Evolutionary conservation across 2,797 vertebrate species (phyloP).

Genomic region (Lutjanus campechanus): DNA sequence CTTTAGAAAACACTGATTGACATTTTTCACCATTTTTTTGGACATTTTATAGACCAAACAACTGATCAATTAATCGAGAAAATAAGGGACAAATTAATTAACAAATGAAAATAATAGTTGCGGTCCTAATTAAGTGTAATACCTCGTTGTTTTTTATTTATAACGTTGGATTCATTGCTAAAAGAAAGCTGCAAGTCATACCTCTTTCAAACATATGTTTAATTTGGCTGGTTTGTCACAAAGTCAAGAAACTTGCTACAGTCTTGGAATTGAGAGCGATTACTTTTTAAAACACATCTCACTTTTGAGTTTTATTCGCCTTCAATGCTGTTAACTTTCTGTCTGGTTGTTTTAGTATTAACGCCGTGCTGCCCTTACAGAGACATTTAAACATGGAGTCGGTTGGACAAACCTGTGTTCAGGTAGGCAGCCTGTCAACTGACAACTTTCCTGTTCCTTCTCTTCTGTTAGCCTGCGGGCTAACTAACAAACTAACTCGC

Average conservation of each 20-base stretch:
- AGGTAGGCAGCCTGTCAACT: background rate
- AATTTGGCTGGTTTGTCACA: background rate
- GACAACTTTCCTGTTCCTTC: slow-evolving; percentile 34
- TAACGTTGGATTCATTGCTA: background rate
- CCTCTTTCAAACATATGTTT: too few relatives aligned
- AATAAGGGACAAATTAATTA: too few relatives aligned
- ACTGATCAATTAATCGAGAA: too few relatives aligned
- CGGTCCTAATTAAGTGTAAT: background rate
- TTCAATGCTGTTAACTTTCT: background rate
- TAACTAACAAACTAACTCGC: slow-evolving; percentile 44
- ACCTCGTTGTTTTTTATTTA: background rate
- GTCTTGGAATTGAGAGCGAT: background rate
- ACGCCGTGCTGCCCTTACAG: background rate
- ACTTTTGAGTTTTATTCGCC: background rate
- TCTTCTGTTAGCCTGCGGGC: slow-evolving; percentile 46
- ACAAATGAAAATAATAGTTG: too few relatives aligned
- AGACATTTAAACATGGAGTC: slow-evolving; percentile 24
- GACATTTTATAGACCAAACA: too few relatives aligned
- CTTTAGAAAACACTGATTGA: too few relatives aligned
- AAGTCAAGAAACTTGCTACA: background rate
- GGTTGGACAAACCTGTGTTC: background rate
- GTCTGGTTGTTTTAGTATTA: background rate
- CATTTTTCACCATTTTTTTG: too few relatives aligned
- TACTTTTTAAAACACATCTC: too few relatives aligned
- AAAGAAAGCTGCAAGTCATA: background rate